Evolutionary conservation across 1,140 invertebrate species (phyloP).

Genomic region (Bombus cullumanus): DNA sequence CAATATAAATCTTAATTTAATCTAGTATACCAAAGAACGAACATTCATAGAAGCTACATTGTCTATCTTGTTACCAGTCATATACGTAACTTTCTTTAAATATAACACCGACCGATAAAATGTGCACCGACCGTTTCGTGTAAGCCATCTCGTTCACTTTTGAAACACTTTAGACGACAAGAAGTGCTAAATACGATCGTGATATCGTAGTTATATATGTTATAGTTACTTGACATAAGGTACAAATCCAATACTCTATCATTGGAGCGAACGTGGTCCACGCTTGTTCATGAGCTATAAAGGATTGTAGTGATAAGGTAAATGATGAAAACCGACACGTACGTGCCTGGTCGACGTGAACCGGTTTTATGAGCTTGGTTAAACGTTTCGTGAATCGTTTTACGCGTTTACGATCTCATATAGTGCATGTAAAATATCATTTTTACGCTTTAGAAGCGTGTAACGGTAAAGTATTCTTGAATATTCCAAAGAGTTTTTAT

Average conservation of each 20-base stretch:
- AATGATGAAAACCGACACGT: slow-evolving; percentile 69
- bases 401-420: slow-evolving; percentile 36
- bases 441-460: slow-evolving; percentile 14
- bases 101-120: not conserved
- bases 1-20: not conserved
- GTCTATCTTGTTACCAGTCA: not conserved
- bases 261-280: slow-evolving; percentile 33
- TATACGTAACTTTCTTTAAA: not conserved
- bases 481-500: not conserved
- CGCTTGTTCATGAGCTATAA: slow-evolving; percentile 66
- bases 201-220: slow-evolving; percentile 59
- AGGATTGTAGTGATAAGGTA: slow-evolving; percentile 68
- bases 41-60: not conserved
- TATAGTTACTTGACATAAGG: slow-evolving; percentile 63
- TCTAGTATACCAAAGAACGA: not conserved
- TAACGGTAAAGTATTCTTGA: not conserved
- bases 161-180: slow-evolving; percentile 25
- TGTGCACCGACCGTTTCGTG: not conserved
- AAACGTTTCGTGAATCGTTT: slow-evolving; percentile 52
- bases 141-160: not conserved
- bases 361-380: slow-evolving; percentile 56
- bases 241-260: slow-evolving; percentile 68
- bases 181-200: slow-evolving; percentile 30
- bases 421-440: slow-evolving; percentile 24
- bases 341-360: slow-evolving; percentile 59